Percentiles rank a stretch among this genome's conserved stretches.
phyloP scores from a whole-genome alignment of 2,797 vertebrate species.

The Dermochelys coriacea region DNA sequence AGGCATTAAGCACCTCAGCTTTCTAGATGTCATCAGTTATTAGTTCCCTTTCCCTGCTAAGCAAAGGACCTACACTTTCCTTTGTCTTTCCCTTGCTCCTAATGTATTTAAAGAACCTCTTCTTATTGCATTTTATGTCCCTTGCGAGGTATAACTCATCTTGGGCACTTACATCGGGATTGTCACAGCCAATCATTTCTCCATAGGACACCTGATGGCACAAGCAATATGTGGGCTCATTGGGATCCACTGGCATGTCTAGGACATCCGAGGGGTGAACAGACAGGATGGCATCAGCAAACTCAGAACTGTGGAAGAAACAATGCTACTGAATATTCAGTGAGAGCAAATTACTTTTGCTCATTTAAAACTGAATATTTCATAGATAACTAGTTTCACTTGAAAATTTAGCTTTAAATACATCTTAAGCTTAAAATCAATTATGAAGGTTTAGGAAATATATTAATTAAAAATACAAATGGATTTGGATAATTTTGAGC shows the following conservation, averaged over 20 bases:
- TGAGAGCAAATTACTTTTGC: not conserved
- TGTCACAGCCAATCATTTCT: slow-evolving; percentile 99
- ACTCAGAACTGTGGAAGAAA: slow-evolving; percentile 83
- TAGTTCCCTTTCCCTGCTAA: not conserved
- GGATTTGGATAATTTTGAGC: not conserved
- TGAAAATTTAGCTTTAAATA: fast-evolving
- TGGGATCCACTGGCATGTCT: slow-evolving; percentile 98
- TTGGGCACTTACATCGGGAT: slow-evolving; percentile 88
- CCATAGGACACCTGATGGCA: slow-evolving; percentile 98
- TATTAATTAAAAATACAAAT: not conserved
- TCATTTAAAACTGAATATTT: not conserved
- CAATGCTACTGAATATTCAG: not conserved
- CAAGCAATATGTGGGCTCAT: slow-evolving; percentile 95
- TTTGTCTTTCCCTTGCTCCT: not conserved
- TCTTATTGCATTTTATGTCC: not conserved
- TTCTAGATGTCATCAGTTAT: not conserved
- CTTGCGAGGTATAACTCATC: fast-evolving
- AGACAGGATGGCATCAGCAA: slow-evolving; percentile 89
- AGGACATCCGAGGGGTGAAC: slow-evolving; percentile 95
- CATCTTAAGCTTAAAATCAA: not conserved
- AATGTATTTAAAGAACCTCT: not conserved
- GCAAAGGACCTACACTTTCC: not conserved
- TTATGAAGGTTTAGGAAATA: not conserved
- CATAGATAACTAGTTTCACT: not conserved
- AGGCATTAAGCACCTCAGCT: not conserved